Evolutionary conservation across 64 coral and sea anemone species (phyloP).

Genomic region (Montipora foliosa): DNA sequence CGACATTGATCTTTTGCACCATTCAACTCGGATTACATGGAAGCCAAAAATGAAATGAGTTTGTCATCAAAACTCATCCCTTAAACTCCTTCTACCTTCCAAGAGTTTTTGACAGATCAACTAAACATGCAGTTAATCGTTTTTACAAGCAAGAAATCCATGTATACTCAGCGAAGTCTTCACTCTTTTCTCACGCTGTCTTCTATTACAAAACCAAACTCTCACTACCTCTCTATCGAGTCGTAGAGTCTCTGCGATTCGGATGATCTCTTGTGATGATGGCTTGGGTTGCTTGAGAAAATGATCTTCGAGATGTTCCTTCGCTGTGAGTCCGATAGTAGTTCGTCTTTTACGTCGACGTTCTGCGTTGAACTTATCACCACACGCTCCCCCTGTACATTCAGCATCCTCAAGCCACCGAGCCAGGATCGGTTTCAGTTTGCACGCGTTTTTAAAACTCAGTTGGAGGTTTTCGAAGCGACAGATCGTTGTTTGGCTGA

Average conservation of each 20-base stretch:
- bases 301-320: constrained; percentile 94
- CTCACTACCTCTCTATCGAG: constrained; percentile 97
- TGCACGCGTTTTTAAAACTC: constrained; percentile 99
- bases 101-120: neutral
- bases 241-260: constrained; percentile 91
- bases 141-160: constrained; percentile 83
- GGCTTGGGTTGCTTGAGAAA: constrained; percentile 97
- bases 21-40: too few relatives aligned
- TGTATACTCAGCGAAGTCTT: constrained; percentile 95
- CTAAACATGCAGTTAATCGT: constrained; percentile 53
- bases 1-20: too few relatives aligned
- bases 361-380: constrained; percentile 85
- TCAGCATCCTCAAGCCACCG: constrained; percentile 98
- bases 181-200: constrained; percentile 97
- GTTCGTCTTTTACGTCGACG: constrained; percentile 88
- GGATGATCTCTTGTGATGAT: constrained; percentile 88
- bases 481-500: constrained; percentile 99
- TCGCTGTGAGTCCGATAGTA: constrained; percentile 95
- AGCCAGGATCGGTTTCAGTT: constrained; percentile 93
- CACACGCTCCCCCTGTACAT: constrained; percentile 71
- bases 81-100: too few relatives aligned
- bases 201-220: constrained; percentile 97
- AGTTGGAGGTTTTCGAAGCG: constrained; percentile 98
- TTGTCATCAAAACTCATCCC: too few relatives aligned
- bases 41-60: too few relatives aligned